These are phyloP conservation scores for Cheiracanthium punctorium DNA, from an alignment of 2,888 invertebrate species.

Conservation along the genomic window DNA sequence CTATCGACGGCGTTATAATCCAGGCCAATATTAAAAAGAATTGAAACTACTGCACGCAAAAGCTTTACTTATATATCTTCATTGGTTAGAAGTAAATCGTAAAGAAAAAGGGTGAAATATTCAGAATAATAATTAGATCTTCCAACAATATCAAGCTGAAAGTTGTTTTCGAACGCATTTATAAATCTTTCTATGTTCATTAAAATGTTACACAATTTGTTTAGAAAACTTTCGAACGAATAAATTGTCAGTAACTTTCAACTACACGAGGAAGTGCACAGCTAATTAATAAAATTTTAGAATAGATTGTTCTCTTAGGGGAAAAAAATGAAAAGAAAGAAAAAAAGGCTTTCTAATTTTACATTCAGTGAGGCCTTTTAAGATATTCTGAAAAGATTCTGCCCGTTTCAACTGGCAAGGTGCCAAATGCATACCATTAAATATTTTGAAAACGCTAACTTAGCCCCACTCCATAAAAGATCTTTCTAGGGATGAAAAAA, in stretches of 20 bases:
- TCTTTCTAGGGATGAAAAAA: too few relatives aligned
- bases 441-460: neutral
- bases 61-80: neutral
- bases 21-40: neutral
- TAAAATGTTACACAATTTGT: neutral
- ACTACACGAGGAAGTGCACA: neutral
- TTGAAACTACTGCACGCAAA: neutral
- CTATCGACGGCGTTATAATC: neutral
- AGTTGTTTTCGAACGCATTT: neutral
- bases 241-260: neutral
- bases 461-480: too few relatives aligned
- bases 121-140: neutral
- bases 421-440: conserved; percentile 6
- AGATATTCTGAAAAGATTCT: neutral
- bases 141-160: neutral
- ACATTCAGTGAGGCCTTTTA: neutral
- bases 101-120: neutral
- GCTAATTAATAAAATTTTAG: neutral
- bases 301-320: neutral
- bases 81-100: neutral
- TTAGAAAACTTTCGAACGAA: neutral
- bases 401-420: neutral
- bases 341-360: neutral
- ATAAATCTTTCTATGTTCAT: neutral
- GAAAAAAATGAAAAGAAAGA: too few relatives aligned